Evolutionary conservation across 2,113 vertebrate species (phyloP).

Genomic region (Cepphus grylle): DNA sequence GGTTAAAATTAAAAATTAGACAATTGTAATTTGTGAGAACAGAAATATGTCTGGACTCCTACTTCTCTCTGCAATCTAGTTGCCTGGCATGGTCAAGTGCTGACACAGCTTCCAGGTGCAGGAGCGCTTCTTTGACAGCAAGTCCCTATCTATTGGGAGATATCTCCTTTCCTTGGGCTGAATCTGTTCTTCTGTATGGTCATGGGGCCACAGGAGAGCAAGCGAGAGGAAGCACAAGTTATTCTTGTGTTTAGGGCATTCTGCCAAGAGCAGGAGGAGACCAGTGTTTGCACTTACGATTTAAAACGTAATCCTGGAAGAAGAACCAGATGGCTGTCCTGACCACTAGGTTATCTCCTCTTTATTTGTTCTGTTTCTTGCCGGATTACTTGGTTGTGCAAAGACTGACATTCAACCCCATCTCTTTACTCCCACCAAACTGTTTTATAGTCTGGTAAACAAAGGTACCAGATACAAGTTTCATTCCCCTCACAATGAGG

Average conservation of each 20-base stretch:
- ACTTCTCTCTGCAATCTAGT: neutral
- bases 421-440: neutral
- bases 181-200: neutral
- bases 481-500: neutral
- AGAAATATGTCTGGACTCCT: neutral
- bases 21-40: neutral
- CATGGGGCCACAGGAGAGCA: neutral
- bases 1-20: neutral
- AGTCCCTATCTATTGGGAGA: fast-evolving
- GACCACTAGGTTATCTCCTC: neutral
- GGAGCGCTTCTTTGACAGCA: neutral
- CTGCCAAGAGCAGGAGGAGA: neutral
- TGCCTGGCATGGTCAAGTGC: neutral
- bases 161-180: neutral
- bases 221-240: neutral
- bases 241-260: neutral
- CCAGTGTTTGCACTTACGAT: neutral
- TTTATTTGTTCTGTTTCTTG: neutral
- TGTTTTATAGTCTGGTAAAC: neutral
- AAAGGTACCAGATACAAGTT: neutral
- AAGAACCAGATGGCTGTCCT: neutral
- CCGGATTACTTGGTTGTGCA: neutral
- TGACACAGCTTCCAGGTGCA: neutral
- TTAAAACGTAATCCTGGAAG: neutral
- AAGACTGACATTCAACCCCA: neutral